phyloP scores from a whole-genome alignment of 2,888 invertebrate genomes.

The Brachypalpus laphriformis region DNA sequence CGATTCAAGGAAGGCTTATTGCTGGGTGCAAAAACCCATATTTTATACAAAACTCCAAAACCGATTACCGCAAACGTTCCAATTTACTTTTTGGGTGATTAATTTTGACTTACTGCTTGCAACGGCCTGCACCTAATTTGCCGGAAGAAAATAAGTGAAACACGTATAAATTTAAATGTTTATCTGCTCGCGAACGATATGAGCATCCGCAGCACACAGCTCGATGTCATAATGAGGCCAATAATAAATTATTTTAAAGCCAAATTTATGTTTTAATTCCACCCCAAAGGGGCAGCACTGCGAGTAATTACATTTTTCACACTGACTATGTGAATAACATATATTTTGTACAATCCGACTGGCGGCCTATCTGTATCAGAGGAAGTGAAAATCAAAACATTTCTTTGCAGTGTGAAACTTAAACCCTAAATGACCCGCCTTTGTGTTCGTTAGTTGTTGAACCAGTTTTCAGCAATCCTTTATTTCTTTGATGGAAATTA shows the following conservation, averaged over 20 bases:
- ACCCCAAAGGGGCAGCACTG: constrained; percentile 37
- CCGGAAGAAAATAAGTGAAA: constrained; percentile 53
- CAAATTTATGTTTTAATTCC: constrained; percentile 71
- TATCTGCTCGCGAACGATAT: constrained; percentile 50
- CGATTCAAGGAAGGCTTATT: constrained; percentile 10
- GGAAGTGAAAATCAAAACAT: constrained; percentile 8
- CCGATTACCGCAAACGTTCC: constrained; percentile 61
- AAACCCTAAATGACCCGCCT: background rate
- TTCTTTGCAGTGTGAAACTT: background rate
- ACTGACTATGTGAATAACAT: constrained; percentile 2
- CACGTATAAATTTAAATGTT: constrained; percentile 50
- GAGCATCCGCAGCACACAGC: constrained; percentile 31
- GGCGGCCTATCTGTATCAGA: background rate
- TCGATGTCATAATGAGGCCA: constrained; percentile 70
- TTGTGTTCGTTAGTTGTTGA: background rate
- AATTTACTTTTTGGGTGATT: constrained; percentile 67
- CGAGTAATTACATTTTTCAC: constrained; percentile 54
- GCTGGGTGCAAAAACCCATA: constrained; percentile 53
- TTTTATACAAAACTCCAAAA: constrained; percentile 53
- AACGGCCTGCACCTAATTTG: constrained; percentile 52
- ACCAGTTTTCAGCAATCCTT: constrained; percentile 13
- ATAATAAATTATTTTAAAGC: constrained; percentile 71
- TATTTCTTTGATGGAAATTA: background rate
- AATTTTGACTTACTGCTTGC: constrained; percentile 65
- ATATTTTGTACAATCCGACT: too few species aligned